Conservation (phyloP, 2,888 invertebrate genomes). For the Drosophila parthenogenetica region DNA sequence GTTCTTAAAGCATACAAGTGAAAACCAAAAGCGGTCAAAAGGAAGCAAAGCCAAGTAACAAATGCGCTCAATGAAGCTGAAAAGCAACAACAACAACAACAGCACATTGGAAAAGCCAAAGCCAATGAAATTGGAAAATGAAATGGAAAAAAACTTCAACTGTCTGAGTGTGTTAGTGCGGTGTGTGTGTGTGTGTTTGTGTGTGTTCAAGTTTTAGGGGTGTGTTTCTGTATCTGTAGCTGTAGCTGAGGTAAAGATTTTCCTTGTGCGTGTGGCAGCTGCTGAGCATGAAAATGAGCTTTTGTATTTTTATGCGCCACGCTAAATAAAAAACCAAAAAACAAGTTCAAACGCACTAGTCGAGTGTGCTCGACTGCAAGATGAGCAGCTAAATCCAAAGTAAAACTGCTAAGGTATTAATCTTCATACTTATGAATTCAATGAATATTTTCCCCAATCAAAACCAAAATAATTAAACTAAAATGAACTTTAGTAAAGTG, state of each 20-base stretch:
- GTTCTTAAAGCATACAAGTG: constrained; percentile 40
- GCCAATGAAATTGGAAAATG: constrained; percentile 75
- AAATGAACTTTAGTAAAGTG: too few species aligned
- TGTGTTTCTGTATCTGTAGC: constrained; percentile 10
- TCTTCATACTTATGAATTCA: too few species aligned
- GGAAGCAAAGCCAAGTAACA: constrained; percentile 45
- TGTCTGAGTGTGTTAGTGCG: constrained; percentile 13
- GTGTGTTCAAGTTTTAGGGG: constrained; percentile 10
- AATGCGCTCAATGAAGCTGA: constrained; percentile 75
- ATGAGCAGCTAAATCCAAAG: neutral
- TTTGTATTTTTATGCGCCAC: constrained; percentile 65
- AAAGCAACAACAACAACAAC: constrained; percentile 52
- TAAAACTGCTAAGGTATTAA: too few species aligned
- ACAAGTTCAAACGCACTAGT: neutral
- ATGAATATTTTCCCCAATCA: too few species aligned
- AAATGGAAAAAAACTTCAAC: constrained; percentile 69
- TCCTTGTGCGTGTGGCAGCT: constrained; percentile 67
- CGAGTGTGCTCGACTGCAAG: neutral
- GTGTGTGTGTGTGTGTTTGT: constrained; percentile 8
- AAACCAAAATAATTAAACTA: too few species aligned
- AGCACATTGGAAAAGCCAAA: constrained; percentile 44
- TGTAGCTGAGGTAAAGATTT: constrained; percentile 60
- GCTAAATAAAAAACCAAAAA: constrained; percentile 44
- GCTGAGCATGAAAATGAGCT: constrained; percentile 75
- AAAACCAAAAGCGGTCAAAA: constrained; percentile 26